Conservation (phyloP, 2,113 vertebrate species). For the Solea senegalensis region DNA sequence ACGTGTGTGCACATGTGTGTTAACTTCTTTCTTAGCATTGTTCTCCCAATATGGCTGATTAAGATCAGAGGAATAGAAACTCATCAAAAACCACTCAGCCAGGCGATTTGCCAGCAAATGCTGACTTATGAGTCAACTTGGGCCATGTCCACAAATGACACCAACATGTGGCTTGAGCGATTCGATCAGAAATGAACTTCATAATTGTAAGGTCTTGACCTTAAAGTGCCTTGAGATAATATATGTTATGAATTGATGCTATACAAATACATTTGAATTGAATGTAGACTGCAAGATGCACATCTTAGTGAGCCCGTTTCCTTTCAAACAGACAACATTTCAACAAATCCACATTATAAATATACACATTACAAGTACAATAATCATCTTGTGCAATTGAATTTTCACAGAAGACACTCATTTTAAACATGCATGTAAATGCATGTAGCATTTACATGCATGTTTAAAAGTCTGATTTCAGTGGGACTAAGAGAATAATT, state of each 20-base stretch:
- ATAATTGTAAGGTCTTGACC: no score
- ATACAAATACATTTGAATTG: no score
- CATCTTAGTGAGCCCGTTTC: neutral
- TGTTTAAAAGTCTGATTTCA: no score
- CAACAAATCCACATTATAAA: neutral
- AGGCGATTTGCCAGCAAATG: conserved; percentile 3
- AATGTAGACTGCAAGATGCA: no score
- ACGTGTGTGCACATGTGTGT: conserved; percentile 4
- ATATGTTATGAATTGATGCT: no score
- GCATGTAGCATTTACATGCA: no score
- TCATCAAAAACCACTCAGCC: conserved; percentile 36
- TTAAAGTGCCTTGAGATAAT: no score
- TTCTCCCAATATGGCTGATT: conserved; percentile 31
- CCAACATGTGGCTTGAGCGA: neutral
- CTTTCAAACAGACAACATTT: neutral
- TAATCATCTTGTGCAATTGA: neutral
- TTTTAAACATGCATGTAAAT: no score
- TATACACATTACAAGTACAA: neutral
- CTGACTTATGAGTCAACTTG: conserved; percentile 20
- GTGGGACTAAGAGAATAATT: no score
- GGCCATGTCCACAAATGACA: neutral
- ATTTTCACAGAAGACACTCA: neutral
- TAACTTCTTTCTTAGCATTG: conserved; percentile 22
- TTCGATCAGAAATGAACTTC: neutral
- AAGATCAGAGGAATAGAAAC: conserved; percentile 34